Base-by-base conservation (phyloP, 2,888 invertebrate genomes). In the Pammene aurita region DNA sequence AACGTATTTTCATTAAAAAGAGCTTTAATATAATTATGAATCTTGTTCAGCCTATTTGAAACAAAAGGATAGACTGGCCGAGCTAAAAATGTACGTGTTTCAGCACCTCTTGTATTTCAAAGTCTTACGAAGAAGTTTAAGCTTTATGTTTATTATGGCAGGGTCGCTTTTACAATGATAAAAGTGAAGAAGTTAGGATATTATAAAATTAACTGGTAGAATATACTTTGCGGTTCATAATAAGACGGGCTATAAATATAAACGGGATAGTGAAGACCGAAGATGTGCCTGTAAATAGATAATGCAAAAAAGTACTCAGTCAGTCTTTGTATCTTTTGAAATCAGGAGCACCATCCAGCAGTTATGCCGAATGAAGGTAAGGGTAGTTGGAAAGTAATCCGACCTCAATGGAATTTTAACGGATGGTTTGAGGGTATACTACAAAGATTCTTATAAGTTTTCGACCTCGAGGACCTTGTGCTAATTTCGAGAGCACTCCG, bases 191-290 rank as follows among this genome's bases (percentile, higher is more conserved):
- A 41, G 11, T 18, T 62, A 26, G 2, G 62, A 50, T 18, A 41
- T 41, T 50, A 13, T 62, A 10, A 41, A 50, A n/a, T 35, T 52
- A 52, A 18, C 6, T 2, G 16, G n/a, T 26, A 50, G 81, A 77
- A 80, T 83, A 78, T 71, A 79, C 74, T 75, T 73, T 63, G 74
- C 70, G 80, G 73, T 75, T 78, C 76, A 80, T 82, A 83, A 81
- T 81, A 80, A 79, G 82, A 80, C 81, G 75, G 80, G 80, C 78
- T 74, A 84, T 86, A 86, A 86, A 85, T 85, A 84, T 81, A 76
- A 75, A 76, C 63, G 57, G 78, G 82, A 80, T 81, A 80, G 77
- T 77, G 54, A 35, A 13, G 63, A 41, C 38, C 52, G 41, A 11
- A 9, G 62, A 62, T 41, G 6, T 52, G 13, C 1, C 2, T 50